Conservation (phyloP, 1,140 invertebrate genomes). For the Frieseomelitta varia region DNA sequence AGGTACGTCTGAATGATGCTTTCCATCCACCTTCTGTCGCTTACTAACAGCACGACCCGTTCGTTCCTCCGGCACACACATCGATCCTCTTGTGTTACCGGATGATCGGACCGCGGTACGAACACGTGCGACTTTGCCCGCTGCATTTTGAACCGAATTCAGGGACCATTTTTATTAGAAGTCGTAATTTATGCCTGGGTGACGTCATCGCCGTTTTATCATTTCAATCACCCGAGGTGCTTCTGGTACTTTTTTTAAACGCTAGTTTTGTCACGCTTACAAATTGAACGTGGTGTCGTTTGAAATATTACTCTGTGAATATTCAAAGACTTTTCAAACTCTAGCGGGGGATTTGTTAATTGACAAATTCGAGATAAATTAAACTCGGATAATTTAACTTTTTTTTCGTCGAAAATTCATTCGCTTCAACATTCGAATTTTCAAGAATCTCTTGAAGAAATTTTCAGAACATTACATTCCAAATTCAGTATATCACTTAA, state of each 20-base stretch:
- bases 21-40: conserved; percentile 67
- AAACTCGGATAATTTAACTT: too few species aligned
- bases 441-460: too few species aligned
- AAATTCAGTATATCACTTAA: too few species aligned
- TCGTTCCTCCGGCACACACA: background rate
- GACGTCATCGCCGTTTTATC: background rate
- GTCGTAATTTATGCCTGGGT: background rate
- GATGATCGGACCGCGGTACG: background rate
- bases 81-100: background rate
- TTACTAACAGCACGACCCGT: conserved; percentile 60
- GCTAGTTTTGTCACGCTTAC: background rate
- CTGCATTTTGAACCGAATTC: conserved; percentile 13
- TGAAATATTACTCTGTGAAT: background rate
- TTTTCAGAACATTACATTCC: too few species aligned
- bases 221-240: background rate
- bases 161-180: conserved; percentile 12
- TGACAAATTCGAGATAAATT: too few species aligned
- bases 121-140: background rate
- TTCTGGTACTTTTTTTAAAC: background rate
- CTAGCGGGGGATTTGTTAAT: too few species aligned
- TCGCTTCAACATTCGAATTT: too few species aligned
- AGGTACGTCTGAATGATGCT: conserved; percentile 61
- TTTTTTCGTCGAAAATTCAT: too few species aligned
- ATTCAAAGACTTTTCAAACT: too few species aligned
- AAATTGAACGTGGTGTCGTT: background rate